These are phyloP conservation scores for Gymnothorax reevesii DNA, from an alignment of 2,797 vertebrate species.

Conservation along the genomic window DNA sequence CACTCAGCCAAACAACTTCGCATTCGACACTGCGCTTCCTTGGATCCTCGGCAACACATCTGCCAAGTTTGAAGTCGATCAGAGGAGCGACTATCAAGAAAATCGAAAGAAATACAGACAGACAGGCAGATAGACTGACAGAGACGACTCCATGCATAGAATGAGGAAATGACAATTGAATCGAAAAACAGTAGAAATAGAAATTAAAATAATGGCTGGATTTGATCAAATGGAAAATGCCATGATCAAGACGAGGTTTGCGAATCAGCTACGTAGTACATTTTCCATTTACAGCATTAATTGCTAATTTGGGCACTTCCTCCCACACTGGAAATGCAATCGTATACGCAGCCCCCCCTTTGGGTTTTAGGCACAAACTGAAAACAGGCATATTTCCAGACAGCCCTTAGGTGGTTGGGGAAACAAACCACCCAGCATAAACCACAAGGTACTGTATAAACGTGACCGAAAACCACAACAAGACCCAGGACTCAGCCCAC, in stretches of 20 bases:
- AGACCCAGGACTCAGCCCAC: background rate
- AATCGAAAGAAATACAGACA: no score
- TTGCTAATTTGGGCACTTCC: background rate
- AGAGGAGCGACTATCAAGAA: no score
- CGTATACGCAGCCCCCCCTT: background rate
- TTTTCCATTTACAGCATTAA: constrained; percentile 19
- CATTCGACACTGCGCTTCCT: no score
- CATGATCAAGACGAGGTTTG: constrained; percentile 1
- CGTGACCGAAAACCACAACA: background rate
- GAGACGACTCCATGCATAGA: no score
- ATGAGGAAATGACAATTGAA: background rate
- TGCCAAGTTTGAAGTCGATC: no score
- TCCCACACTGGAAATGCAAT: background rate
- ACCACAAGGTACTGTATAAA: background rate
- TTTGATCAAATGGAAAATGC: background rate
- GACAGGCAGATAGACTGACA: no score
- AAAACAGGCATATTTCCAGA: background rate
- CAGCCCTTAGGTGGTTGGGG: background rate
- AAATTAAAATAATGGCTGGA: background rate
- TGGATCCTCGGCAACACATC: no score
- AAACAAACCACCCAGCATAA: background rate
- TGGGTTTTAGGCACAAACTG: background rate
- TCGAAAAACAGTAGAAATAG: background rate
- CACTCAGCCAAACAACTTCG: no score
- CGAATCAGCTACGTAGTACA: constrained; percentile 9